Evolutionary conservation across 2,797 vertebrate genomes (phyloP).

Genomic region (Typhlichthys subterraneus): DNA sequence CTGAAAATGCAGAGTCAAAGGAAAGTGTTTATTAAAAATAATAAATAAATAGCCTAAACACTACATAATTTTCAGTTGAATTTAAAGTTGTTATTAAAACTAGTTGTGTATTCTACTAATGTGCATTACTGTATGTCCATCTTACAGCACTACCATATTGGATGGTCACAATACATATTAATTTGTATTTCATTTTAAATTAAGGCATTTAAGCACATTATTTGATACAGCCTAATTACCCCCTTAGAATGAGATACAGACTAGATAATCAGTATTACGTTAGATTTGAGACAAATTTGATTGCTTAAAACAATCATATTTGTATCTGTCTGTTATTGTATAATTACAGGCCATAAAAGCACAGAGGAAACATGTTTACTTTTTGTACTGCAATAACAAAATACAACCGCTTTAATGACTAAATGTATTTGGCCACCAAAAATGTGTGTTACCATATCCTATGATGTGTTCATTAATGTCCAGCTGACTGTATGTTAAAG

Average conservation of each 20-base stretch:
- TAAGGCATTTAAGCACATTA: conserved; percentile 5
- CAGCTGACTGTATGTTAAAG: not conserved
- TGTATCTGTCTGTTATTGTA: conserved; percentile 1
- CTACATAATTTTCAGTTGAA: conserved; percentile 46
- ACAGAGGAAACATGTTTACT: not conserved
- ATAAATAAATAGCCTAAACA: conserved; percentile 6
- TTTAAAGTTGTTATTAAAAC: conserved; percentile 45
- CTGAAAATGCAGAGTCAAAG: conserved; percentile 12
- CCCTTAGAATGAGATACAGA: conserved; percentile 11
- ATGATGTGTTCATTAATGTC: conserved; percentile 4
- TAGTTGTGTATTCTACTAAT: conserved; percentile 1
- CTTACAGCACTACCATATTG: no score
- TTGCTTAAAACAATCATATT: conserved; percentile 1
- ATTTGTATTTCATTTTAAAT: not conserved
- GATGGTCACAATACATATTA: no score
- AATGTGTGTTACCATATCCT: not conserved
- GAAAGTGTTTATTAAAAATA: conserved; percentile 56
- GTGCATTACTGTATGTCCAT: no score
- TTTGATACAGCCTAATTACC: conserved; percentile 10
- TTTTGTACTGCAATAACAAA: conserved; percentile 6
- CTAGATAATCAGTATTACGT: conserved; percentile 3
- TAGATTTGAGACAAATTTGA: conserved; percentile 8
- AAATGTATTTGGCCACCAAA: conserved; percentile 24
- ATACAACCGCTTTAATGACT: not conserved
- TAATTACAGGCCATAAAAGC: no score